A percentile compares a stretch with the other conserved stretches of the same genome.
Conservation (phyloP, 2,888 invertebrate genomes). For the Isoperla grammatica region DNA sequence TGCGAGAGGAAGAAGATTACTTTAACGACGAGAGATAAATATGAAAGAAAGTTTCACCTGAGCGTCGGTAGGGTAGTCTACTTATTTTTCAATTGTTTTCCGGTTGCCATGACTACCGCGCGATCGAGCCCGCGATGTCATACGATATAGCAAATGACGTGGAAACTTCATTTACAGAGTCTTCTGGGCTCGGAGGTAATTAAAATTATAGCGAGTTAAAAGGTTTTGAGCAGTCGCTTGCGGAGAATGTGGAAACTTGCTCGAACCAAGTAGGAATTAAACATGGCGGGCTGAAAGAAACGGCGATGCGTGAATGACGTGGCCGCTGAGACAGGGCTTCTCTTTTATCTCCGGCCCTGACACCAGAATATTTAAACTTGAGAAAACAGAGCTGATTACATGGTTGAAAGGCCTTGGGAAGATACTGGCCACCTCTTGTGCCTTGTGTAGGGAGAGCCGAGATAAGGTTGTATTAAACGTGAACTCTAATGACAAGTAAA, state of each 20-base stretch:
- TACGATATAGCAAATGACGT: conserved; percentile 22
- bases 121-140: too few relatives aligned
- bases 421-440: not conserved
- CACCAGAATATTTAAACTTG: conserved; percentile 15
- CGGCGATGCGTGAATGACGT: conserved; percentile 10
- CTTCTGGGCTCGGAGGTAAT: conserved; percentile 20
- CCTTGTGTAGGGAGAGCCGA: too few relatives aligned
- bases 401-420: conserved; percentile 4
- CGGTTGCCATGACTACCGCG: not conserved
- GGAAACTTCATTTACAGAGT: conserved; percentile 23
- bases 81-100: conserved; percentile 13
- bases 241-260: not conserved
- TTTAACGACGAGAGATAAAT: conserved; percentile 22
- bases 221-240: not conserved
- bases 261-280: conserved; percentile 10
- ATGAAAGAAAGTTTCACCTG: conserved; percentile 4
- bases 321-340: conserved; percentile 9
- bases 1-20: conserved; percentile 19
- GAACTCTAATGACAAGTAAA: too few relatives aligned
- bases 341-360: too few relatives aligned
- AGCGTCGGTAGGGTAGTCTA: not conserved
- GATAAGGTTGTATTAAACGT: too few relatives aligned
- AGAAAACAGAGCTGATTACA: conserved; percentile 13
- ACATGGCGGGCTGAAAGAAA: conserved; percentile 4
- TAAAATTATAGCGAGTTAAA: conserved; percentile 21